Evolutionary conservation across 2,797 vertebrate species (phyloP).

Genomic region (Labroides dimidiatus): DNA sequence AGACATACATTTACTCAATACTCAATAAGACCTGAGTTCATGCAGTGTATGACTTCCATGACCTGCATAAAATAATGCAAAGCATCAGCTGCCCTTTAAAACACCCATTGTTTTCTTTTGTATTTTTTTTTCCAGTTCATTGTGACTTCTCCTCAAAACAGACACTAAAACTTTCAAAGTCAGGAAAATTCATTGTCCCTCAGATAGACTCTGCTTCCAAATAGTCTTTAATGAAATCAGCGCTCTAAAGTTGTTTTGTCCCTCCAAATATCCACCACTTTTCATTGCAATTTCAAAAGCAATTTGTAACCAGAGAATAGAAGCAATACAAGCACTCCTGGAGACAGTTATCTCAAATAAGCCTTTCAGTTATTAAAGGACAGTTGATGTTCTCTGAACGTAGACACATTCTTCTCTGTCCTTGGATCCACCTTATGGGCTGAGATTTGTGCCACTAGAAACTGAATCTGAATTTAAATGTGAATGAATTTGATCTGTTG

Average conservation of each 20-base stretch:
- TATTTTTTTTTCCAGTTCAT: too few relatives aligned
- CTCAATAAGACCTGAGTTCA: too few relatives aligned
- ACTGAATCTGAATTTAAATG: too few relatives aligned
- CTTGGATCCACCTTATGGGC: constrained; percentile 13
- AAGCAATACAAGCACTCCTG: constrained; percentile 31
- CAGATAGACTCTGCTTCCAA: not conserved
- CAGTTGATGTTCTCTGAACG: constrained; percentile 24
- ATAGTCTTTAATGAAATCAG: constrained; percentile 1
- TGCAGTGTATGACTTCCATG: too few relatives aligned
- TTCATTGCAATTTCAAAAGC: constrained; percentile 14
- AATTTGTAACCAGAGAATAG: constrained; percentile 43
- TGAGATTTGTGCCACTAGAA: too few relatives aligned
- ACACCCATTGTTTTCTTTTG: too few relatives aligned
- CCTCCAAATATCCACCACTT: not conserved
- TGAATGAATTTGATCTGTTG: too few relatives aligned
- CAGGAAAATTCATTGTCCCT: not conserved
- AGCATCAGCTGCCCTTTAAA: not conserved
- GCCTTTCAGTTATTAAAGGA: constrained; percentile 9
- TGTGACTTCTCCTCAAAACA: not conserved
- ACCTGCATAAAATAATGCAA: too few relatives aligned
- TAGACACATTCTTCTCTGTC: constrained; percentile 30
- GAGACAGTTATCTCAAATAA: constrained; percentile 43
- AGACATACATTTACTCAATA: too few relatives aligned
- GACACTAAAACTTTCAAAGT: not conserved
- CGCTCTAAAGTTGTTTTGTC: not conserved